A percentile compares a stretch with the other conserved stretches of the same genome.
Conservation (phyloP, 2,888 invertebrate genomes). For the Drosophila melanosoma region DNA sequence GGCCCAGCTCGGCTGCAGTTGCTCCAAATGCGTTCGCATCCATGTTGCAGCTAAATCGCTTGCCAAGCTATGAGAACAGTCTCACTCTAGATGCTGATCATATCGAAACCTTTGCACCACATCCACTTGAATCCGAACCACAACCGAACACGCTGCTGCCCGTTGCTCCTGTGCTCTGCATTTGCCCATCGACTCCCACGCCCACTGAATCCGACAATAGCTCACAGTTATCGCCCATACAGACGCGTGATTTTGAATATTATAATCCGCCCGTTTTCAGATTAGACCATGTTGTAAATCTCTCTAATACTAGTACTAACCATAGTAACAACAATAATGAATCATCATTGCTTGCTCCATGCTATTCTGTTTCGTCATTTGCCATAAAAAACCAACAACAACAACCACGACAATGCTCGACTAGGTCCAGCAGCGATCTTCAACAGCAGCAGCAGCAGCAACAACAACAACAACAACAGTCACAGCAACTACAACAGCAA, state of each 20-base stretch:
- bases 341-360: slow-evolving; percentile 85
- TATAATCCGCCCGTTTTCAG: slow-evolving; percentile 50
- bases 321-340: slow-evolving; percentile 83
- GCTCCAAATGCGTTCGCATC: slow-evolving; percentile 52
- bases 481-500: slow-evolving; percentile 72
- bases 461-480: slow-evolving; percentile 65
- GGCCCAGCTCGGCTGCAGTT: slow-evolving; percentile 16
- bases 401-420: slow-evolving; percentile 67
- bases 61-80: slow-evolving; percentile 56
- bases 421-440: slow-evolving; percentile 82
- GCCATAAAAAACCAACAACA: slow-evolving; percentile 73
- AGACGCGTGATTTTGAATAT: slow-evolving; percentile 25
- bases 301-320: slow-evolving; percentile 74
- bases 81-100: slow-evolving; percentile 22
- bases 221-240: slow-evolving; percentile 51
- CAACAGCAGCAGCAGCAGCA: slow-evolving; percentile 79
- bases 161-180: slow-evolving; percentile 74
- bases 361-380: slow-evolving; percentile 79
- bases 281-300: slow-evolving; percentile 75
- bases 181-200: slow-evolving; percentile 83
- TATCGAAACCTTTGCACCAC: slow-evolving; percentile 22
- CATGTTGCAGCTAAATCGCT: slow-evolving; percentile 61
- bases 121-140: background rate
- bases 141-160: slow-evolving; percentile 52
- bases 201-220: slow-evolving; percentile 80